These are phyloP conservation scores for Atta colombica DNA, from an alignment of 1,140 invertebrate species.

Conservation along the genomic window DNA sequence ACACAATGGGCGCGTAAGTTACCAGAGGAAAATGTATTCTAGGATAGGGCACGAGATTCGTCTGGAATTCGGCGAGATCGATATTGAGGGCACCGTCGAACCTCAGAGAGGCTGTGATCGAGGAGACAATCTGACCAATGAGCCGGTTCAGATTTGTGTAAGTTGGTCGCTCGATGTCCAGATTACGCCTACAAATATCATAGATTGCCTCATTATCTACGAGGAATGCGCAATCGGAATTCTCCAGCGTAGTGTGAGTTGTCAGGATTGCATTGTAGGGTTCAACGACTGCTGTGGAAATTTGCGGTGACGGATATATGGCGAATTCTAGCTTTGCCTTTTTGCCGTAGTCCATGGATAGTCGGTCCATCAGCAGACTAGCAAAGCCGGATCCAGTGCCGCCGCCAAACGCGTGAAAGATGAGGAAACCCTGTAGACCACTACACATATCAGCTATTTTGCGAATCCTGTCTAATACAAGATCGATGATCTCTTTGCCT, in stretches of 20 bases:
- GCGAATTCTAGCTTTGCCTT: slow-evolving; percentile 90
- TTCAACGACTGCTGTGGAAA: slow-evolving; percentile 94
- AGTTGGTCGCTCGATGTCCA: slow-evolving; percentile 89
- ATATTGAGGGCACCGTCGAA: slow-evolving; percentile 91
- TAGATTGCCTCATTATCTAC: slow-evolving; percentile 95
- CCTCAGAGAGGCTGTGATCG: slow-evolving; percentile 89
- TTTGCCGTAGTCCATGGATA: slow-evolving; percentile 90
- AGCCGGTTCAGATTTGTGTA: slow-evolving; percentile 89
- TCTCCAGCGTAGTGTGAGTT: slow-evolving; percentile 92
- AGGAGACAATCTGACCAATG: slow-evolving; percentile 89
- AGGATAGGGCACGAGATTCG: slow-evolving; percentile 87
- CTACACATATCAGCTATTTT: slow-evolving; percentile 88
- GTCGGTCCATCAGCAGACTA: slow-evolving; percentile 92
- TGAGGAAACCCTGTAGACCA: slow-evolving; percentile 89
- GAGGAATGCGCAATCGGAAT: slow-evolving; percentile 94
- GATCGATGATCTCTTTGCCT: slow-evolving; percentile 89
- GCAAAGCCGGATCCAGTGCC: slow-evolving; percentile 92
- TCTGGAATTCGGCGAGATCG: slow-evolving; percentile 91
- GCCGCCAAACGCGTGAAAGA: slow-evolving; percentile 90
- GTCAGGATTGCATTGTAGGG: slow-evolving; percentile 95
- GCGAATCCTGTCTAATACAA: slow-evolving; percentile 78
- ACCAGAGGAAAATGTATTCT: slow-evolving; percentile 87
- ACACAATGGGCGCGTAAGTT: slow-evolving; percentile 92
- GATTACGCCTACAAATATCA: slow-evolving; percentile 89
- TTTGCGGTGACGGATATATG: slow-evolving; percentile 90